Conservation (phyloP, 2,888 invertebrate species). For the Capitulum mitella region DNA sequence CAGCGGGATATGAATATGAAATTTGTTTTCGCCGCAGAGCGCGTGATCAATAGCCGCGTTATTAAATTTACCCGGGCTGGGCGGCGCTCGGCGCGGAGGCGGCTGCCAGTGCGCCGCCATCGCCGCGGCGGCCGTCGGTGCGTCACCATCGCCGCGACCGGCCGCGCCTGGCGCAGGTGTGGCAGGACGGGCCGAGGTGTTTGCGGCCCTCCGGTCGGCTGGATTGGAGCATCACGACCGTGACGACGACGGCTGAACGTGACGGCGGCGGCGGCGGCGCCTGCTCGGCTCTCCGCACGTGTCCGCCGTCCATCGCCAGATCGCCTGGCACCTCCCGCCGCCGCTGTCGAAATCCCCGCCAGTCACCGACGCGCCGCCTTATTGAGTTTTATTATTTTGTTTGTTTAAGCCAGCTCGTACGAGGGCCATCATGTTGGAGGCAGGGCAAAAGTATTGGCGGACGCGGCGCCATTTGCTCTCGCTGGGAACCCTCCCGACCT, state of each 20-base stretch:
- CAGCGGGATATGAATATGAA: conserved; percentile 4
- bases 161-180: not conserved
- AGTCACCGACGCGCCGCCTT: not conserved
- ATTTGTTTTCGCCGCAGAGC: not conserved
- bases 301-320: not conserved
- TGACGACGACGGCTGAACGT: not conserved
- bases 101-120: not conserved
- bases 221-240: not conserved
- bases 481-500: not conserved
- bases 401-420: conserved; percentile 21
- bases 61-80: not conserved
- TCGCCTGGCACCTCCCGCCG: not conserved
- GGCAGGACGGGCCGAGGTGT: not conserved
- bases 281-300: not conserved
- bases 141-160: not conserved
- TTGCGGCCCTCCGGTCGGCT: not conserved
- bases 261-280: not conserved
- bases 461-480: not conserved
- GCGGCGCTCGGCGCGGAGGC: not conserved
- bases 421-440: conserved; percentile 3
- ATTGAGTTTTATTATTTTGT: conserved; percentile 25
- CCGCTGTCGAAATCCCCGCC: not conserved
- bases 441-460: not conserved
- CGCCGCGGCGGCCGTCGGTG: conserved; percentile 2
- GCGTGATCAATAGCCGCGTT: not conserved